These are phyloP conservation scores for Octodonta nipae DNA, from an alignment of 2,888 invertebrate species.

Conservation along the genomic window DNA sequence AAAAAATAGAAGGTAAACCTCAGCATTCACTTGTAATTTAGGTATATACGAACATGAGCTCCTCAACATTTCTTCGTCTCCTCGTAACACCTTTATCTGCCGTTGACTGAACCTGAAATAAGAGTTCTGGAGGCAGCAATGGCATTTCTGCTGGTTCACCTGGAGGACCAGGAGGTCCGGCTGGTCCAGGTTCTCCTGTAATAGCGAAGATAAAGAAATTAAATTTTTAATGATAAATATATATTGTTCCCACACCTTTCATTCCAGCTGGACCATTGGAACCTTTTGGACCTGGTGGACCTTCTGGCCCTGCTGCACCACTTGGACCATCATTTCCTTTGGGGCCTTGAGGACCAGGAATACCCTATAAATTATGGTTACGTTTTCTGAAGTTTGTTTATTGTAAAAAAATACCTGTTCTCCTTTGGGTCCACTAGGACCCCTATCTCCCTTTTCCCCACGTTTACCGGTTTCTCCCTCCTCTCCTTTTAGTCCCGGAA, in stretches of 20 bases:
- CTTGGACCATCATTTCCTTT: constrained; percentile 65
- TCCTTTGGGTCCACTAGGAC: constrained; percentile 55
- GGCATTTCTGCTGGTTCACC: constrained; percentile 68
- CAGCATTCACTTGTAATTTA: not conserved
- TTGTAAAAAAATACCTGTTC: constrained; percentile 39
- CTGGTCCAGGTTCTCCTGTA: constrained; percentile 40
- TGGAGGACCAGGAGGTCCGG: constrained; percentile 56
- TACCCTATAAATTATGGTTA: constrained; percentile 41
- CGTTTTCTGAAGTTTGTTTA: constrained; percentile 17
- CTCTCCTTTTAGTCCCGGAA: constrained; percentile 46
- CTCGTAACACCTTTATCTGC: constrained; percentile 28
- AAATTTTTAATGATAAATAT: not conserved
- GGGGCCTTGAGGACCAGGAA: constrained; percentile 50
- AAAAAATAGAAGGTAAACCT: not conserved
- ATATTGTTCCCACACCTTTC: constrained; percentile 44
- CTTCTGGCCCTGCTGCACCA: constrained; percentile 57
- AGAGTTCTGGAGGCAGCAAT: constrained; percentile 59
- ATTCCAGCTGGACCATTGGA: constrained; percentile 56
- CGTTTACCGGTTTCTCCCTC: constrained; percentile 63
- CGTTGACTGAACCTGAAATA: constrained; percentile 38
- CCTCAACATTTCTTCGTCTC: constrained; percentile 27
- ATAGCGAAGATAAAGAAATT: not conserved
- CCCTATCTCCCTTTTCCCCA: constrained; percentile 52
- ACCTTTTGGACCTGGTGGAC: constrained; percentile 56
- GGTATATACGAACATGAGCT: constrained; percentile 22